Percentiles rank a stretch among this genome's conserved stretches.
These are phyloP conservation scores for Meloidogyne chitwoodi DNA, from an alignment of 1,140 invertebrate genomes.

Conservation along the genomic window DNA sequence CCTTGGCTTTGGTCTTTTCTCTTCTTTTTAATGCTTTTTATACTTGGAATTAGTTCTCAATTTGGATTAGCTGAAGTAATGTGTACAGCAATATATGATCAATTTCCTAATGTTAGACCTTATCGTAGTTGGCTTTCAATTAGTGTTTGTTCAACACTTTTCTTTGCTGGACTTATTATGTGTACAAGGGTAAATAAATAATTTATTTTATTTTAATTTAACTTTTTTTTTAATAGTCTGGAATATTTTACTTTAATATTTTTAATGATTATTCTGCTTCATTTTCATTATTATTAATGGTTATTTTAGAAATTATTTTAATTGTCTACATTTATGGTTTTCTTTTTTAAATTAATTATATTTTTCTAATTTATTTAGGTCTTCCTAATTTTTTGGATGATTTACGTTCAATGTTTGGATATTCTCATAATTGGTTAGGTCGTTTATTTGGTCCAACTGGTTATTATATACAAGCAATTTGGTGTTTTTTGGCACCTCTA, in stretches of 20 bases:
- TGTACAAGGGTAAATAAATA: constrained; percentile 17
- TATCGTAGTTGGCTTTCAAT: constrained; percentile 14
- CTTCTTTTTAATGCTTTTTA: constrained; percentile 87
- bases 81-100: constrained; percentile 36
- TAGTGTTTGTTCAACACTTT: constrained; percentile 26
- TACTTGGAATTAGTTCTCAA: constrained; percentile 77
- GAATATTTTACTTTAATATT: constrained; percentile 38
- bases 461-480: constrained; percentile 23
- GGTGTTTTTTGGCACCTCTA: constrained; percentile 28
- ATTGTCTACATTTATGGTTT: constrained; percentile 38
- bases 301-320: constrained; percentile 32
- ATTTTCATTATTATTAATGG: constrained; percentile 33
- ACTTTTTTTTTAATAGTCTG: constrained; percentile 17
- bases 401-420: constrained; percentile 33
- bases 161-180: constrained; percentile 22
- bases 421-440: constrained; percentile 13
- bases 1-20: constrained; percentile 80
- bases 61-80: constrained; percentile 37
- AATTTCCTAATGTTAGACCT: constrained; percentile 28
- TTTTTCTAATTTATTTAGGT: constrained; percentile 2
- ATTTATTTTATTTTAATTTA: not conserved
- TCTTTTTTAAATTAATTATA: constrained; percentile 7
- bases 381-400: constrained; percentile 27
- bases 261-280: constrained; percentile 39
- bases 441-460: constrained; percentile 32